Percentiles rank a stretch among this genome's conserved stretches.
Evolutionary conservation across 2,797 vertebrate genomes (phyloP).

Genomic region (Choloepus didactylus): DNA sequence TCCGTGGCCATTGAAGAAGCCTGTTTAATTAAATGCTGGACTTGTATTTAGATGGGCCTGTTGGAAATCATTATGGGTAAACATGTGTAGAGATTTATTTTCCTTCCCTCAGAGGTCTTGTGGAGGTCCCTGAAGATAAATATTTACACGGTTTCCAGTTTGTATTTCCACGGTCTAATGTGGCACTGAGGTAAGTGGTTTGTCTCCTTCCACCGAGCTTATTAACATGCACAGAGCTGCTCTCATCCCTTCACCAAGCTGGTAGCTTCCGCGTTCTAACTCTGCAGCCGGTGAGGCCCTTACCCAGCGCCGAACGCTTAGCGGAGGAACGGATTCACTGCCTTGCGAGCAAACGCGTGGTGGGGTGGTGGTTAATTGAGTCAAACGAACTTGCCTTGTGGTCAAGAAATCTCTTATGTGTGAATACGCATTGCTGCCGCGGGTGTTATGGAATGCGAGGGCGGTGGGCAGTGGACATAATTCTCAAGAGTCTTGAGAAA

Average conservation of each 20-base stretch:
- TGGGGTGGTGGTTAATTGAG: background rate
- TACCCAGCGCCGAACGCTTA: background rate
- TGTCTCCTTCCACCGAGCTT: background rate
- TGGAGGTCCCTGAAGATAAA: constrained; percentile 69
- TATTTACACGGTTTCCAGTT: constrained; percentile 68
- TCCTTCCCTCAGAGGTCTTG: constrained; percentile 68
- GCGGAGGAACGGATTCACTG: background rate
- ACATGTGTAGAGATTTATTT: constrained; percentile 76
- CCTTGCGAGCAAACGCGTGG: accelerated
- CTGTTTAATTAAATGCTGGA: constrained; percentile 66
- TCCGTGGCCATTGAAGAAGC: constrained; percentile 38
- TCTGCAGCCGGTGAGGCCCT: background rate
- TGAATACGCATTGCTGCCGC: background rate
- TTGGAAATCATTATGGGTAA: constrained; percentile 76
- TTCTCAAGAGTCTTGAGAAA: constrained; percentile 55
- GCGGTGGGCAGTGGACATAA: background rate
- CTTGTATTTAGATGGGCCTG: constrained; percentile 64
- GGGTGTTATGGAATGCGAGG: background rate
- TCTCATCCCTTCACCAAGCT: background rate
- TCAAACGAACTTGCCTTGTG: background rate
- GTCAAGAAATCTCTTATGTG: background rate
- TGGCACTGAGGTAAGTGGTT: constrained; percentile 46
- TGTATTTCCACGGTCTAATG: constrained; percentile 33
- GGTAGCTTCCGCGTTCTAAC: background rate
- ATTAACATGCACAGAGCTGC: constrained; percentile 53